Conservation (phyloP, 1,140 invertebrate species). For the Heliconius hermathena region DNA sequence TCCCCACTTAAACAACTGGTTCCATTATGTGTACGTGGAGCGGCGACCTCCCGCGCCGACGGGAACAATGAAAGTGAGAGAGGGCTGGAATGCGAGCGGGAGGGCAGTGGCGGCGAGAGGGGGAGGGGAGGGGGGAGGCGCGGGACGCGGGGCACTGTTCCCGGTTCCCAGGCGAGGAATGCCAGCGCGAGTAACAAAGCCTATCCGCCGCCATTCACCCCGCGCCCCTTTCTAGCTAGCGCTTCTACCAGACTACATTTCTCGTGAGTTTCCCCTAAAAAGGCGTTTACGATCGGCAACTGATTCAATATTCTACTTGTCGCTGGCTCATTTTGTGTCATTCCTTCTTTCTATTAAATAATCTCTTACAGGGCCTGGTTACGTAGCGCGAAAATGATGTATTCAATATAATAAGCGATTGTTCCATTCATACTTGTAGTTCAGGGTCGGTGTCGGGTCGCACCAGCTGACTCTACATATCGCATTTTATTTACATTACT, state of each 20-base stretch:
- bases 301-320: conserved; percentile 59
- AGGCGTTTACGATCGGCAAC: conserved; percentile 57
- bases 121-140: conserved; percentile 15
- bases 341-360: conserved; percentile 10
- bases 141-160: conserved; percentile 51
- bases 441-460: conserved; percentile 58
- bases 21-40: conserved; percentile 68
- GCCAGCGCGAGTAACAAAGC: conserved; percentile 78
- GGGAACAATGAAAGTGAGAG: conserved; percentile 80
- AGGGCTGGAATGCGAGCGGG: conserved; percentile 71
- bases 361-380: conserved; percentile 16
- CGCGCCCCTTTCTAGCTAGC: conserved; percentile 52
- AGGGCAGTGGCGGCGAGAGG: conserved; percentile 34
- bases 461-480: conserved; percentile 55
- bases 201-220: conserved; percentile 73
- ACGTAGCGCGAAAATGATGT: conserved; percentile 44
- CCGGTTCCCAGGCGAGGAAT: conserved; percentile 79
- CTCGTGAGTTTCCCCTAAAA: conserved; percentile 66
- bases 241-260: conserved; percentile 66
- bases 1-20: conserved; percentile 70
- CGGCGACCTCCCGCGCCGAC: conserved; percentile 76
- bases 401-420: conserved; percentile 53
- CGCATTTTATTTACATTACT: conserved; percentile 41
- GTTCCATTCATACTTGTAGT: conserved; percentile 55
- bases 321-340: conserved; percentile 27